A percentile compares a stretch with the other conserved stretches of the same genome.
These are phyloP conservation scores for Labrus mixtus DNA, from an alignment of 2,113 vertebrate genomes.

Conservation along the genomic window DNA sequence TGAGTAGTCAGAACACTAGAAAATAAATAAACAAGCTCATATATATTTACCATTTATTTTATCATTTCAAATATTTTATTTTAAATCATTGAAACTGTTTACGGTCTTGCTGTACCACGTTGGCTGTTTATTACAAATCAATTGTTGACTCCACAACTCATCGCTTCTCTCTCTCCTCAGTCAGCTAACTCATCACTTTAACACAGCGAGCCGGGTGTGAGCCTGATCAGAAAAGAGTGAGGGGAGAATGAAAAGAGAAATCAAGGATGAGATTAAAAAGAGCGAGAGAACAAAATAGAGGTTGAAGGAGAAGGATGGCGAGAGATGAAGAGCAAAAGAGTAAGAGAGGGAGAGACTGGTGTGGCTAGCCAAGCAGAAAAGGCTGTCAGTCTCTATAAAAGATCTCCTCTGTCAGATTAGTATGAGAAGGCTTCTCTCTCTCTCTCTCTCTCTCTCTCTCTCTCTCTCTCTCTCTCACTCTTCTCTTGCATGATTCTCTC, in stretches of 20 bases:
- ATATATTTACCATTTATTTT: too few relatives aligned
- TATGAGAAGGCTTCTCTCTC: conserved; percentile 72
- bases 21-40: too few relatives aligned
- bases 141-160: not conserved
- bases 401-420: conserved; percentile 81
- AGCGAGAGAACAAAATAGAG: conserved; percentile 15
- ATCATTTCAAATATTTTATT: too few relatives aligned
- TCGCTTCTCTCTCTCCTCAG: conserved; percentile 23
- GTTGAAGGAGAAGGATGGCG: conserved; percentile 56
- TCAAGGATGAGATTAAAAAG: conserved; percentile 62
- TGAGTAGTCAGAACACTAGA: too few relatives aligned
- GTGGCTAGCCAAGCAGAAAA: conserved; percentile 79
- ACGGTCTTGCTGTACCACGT: not conserved
- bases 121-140: conserved; percentile 1
- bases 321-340: conserved; percentile 72
- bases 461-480: conserved; percentile 57
- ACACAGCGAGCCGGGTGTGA: conserved; percentile 26
- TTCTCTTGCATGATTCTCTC: conserved; percentile 57
- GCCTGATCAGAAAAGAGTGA: conserved; percentile 28
- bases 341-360: conserved; percentile 67
- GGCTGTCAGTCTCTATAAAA: conserved; percentile 82
- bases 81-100: not conserved
- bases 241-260: conserved; percentile 69
- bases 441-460: conserved; percentile 55
- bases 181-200: conserved; percentile 17